Evolutionary conservation across 2,113 vertebrate genomes (phyloP).

Genomic region (Acanthisitta chloris): DNA sequence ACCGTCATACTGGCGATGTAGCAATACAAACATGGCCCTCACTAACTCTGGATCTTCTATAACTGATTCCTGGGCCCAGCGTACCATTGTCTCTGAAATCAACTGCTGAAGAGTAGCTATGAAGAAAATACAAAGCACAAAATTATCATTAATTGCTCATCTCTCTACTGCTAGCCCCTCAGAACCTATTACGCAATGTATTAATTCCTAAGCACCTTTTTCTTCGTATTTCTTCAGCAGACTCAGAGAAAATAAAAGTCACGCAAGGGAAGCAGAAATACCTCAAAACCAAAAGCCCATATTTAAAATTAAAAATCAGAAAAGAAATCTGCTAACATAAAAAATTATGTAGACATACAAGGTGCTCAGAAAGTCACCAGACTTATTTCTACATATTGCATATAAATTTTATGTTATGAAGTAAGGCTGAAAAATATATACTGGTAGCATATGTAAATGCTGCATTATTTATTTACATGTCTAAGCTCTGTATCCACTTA

Average conservation of each 20-base stretch:
- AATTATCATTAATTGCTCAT: neutral
- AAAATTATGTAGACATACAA: neutral
- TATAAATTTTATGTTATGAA: neutral
- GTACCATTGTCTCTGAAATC: conserved; percentile 95
- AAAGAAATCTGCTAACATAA: neutral
- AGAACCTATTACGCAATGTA: neutral
- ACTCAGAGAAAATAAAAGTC: neutral
- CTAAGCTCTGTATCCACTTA: neutral
- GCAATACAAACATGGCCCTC: conserved; percentile 92
- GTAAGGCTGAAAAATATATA: neutral
- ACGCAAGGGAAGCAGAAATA: neutral
- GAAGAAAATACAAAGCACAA: neutral
- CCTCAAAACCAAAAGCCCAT: neutral
- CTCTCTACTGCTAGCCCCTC: neutral
- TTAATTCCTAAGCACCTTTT: neutral
- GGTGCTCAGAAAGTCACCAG: neutral
- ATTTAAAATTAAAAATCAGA: neutral
- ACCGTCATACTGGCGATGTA: conserved; percentile 93
- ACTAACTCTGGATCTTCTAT: conserved; percentile 95
- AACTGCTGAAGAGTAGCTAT: conserved; percentile 91
- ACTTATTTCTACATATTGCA: neutral
- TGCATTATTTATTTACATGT: neutral
- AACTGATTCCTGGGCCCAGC: conserved; percentile 94
- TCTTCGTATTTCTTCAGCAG: neutral
- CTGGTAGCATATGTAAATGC: neutral